These are phyloP conservation scores for Drosophila imparisetae DNA, from an alignment of 2,888 invertebrate genomes.

Conservation along the genomic window DNA sequence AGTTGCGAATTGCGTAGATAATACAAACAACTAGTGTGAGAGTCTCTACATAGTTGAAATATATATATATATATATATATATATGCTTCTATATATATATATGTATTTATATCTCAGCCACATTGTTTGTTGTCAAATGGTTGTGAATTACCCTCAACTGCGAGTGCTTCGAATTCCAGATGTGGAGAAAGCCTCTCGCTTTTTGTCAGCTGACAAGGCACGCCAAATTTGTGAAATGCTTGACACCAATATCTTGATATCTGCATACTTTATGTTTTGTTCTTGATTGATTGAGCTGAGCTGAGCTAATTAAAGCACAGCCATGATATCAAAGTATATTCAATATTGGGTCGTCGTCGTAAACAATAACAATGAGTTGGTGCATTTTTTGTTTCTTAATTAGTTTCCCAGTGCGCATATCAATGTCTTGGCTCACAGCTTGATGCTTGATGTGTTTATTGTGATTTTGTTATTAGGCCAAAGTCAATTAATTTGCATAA, in stretches of 20 bases:
- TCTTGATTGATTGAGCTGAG: slow-evolving; percentile 54
- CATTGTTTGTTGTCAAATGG: slow-evolving; percentile 16
- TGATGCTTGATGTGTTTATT: slow-evolving; percentile 27
- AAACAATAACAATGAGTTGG: slow-evolving; percentile 27
- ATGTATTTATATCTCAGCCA: not conserved
- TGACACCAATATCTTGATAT: slow-evolving; percentile 43
- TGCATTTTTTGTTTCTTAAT: slow-evolving; percentile 55
- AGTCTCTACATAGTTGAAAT: slow-evolving; percentile 7
- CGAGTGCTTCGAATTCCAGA: slow-evolving; percentile 42
- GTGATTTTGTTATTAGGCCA: slow-evolving; percentile 24
- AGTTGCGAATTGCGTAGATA: slow-evolving; percentile 11
- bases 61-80: not conserved
- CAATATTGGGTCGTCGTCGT: slow-evolving; percentile 17
- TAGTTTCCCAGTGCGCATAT: slow-evolving; percentile 19
- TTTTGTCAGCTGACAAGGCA: slow-evolving; percentile 14
- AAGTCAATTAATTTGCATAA: slow-evolving; percentile 69
- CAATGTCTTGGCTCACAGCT: slow-evolving; percentile 7
- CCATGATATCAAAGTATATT: slow-evolving; percentile 38
- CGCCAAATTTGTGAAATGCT: slow-evolving; percentile 46
- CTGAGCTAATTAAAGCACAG: slow-evolving; percentile 39
- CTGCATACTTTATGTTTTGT: slow-evolving; percentile 23
- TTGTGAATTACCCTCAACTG: slow-evolving; percentile 12
- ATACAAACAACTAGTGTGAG: slow-evolving; percentile 3
- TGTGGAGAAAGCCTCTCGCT: slow-evolving; percentile 55
- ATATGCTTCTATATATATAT: not conserved